phyloP scores from a whole-genome alignment of 2,888 invertebrate species.

The Exocentrus adspersus region DNA sequence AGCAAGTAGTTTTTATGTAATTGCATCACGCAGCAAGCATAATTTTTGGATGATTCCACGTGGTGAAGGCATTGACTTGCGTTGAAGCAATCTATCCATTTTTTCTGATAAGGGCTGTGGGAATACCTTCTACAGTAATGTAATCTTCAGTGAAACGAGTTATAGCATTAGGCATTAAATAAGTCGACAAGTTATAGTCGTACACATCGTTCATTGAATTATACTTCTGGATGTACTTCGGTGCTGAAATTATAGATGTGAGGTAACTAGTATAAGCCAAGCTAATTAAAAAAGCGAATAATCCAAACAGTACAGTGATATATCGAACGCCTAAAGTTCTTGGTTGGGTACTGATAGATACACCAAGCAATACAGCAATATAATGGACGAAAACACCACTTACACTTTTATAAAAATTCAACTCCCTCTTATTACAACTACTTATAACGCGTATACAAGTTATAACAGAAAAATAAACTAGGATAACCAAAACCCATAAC shows the following conservation, averaged over 20 bases:
- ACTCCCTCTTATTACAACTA: conserved; percentile 5
- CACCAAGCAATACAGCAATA: conserved; percentile 7
- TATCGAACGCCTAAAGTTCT: conserved; percentile 21
- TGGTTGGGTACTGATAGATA: conserved; percentile 11
- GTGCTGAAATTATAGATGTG: conserved; percentile 23
- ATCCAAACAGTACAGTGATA: conserved; percentile 18
- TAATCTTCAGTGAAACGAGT: not conserved
- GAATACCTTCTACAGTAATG: not conserved
- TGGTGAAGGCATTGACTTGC: not conserved
- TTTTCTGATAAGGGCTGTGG: not conserved
- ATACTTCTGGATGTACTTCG: conserved; percentile 16
- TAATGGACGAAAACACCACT: not conserved
- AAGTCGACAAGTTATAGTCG: conserved; percentile 21
- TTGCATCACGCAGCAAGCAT: not conserved
- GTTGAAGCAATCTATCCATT: not conserved
- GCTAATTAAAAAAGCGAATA: conserved; percentile 16
- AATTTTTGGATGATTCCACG: not conserved
- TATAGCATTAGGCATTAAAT: not conserved
- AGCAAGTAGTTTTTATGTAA: not conserved
- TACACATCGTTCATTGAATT: conserved; percentile 25
- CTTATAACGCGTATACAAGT: conserved; percentile 22
- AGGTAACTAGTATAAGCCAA: conserved; percentile 24
- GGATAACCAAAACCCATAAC: not conserved
- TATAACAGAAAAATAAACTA: conserved; percentile 9
- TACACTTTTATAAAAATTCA: conserved; percentile 20